Evolutionary conservation across 2,797 vertebrate species (phyloP).

Genomic region (Ctenosaura bakeri): DNA sequence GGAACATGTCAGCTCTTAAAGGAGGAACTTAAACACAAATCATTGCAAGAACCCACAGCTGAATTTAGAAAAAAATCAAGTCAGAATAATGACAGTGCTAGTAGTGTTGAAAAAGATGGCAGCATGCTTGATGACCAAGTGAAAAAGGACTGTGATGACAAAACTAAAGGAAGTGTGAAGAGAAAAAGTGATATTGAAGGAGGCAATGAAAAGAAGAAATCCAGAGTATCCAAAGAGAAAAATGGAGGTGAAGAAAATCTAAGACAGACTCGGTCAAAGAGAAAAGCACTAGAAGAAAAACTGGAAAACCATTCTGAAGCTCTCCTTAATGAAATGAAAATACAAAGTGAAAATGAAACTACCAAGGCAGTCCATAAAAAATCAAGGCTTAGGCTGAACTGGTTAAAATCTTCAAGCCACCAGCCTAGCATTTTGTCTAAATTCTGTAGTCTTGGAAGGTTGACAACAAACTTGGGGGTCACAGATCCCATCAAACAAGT

Average conservation of each 20-base stretch:
- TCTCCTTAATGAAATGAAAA: constrained; percentile 70
- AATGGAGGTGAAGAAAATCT: constrained; percentile 80
- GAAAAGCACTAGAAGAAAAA: constrained; percentile 85
- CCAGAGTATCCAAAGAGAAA: constrained; percentile 86
- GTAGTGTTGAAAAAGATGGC: constrained; percentile 41
- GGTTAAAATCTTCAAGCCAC: constrained; percentile 89
- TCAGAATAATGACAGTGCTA: constrained; percentile 29
- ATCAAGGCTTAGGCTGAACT: constrained; percentile 86
- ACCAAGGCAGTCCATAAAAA: constrained; percentile 86
- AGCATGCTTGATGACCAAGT: not conserved
- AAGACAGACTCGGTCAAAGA: constrained; percentile 91
- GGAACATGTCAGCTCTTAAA: constrained; percentile 93
- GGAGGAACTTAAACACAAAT: constrained; percentile 78
- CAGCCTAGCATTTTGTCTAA: constrained; percentile 97
- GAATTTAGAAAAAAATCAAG: constrained; percentile 58
- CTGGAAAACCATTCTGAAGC: constrained; percentile 74
- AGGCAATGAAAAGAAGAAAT: constrained; percentile 93
- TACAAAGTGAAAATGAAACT: constrained; percentile 68
- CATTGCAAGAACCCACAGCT: constrained; percentile 65
- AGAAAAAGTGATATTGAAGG: constrained; percentile 93
- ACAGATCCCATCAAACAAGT: constrained; percentile 79
- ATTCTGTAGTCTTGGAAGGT: constrained; percentile 91
- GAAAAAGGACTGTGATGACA: constrained; percentile 76
- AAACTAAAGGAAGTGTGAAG: constrained; percentile 85
- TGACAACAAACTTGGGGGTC: constrained; percentile 81